Percentiles rank a stretch among this genome's conserved stretches.
These are phyloP conservation scores for Tachyglossus aculeatus DNA, from an alignment of 2,797 vertebrate genomes.

Conservation along the genomic window DNA sequence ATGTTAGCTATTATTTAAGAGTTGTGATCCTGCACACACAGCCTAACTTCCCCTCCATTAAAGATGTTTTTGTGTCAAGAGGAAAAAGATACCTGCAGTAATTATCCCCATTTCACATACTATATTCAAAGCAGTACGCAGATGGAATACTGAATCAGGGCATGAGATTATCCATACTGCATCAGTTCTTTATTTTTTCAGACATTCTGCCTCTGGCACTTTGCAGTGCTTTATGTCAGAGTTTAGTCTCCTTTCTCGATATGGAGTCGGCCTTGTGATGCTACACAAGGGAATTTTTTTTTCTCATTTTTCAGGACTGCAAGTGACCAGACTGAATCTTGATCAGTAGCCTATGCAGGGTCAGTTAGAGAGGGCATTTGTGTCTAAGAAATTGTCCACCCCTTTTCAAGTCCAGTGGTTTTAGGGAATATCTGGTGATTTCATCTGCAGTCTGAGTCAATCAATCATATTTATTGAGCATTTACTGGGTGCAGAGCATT, in stretches of 20 bases:
- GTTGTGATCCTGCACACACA: conserved; percentile 32
- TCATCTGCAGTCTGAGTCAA: too few species aligned
- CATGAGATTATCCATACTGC: neutral
- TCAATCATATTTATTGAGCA: too few species aligned
- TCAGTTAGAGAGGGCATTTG: neutral
- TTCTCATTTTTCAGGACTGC: neutral
- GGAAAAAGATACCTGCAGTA: neutral
- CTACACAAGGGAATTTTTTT: neutral
- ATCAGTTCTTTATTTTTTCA: neutral
- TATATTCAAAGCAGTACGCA: neutral
- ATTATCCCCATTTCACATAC: conserved; percentile 11
- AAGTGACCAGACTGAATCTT: neutral
- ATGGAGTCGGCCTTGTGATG: neutral
- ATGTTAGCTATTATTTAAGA: conserved; percentile 58
- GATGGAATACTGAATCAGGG: neutral
- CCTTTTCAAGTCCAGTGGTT: neutral
- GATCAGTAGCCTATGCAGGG: neutral
- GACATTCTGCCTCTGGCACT: neutral
- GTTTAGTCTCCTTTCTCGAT: neutral
- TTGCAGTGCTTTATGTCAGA: neutral
- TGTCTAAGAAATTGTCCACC: neutral
- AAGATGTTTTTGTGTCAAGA: conserved; percentile 26
- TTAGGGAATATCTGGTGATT: neutral
- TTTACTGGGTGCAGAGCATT: too few species aligned
- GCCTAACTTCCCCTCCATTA: conserved; percentile 36